Conservation (phyloP, 2,797 vertebrate species). For the Gobio occitaniae region DNA sequence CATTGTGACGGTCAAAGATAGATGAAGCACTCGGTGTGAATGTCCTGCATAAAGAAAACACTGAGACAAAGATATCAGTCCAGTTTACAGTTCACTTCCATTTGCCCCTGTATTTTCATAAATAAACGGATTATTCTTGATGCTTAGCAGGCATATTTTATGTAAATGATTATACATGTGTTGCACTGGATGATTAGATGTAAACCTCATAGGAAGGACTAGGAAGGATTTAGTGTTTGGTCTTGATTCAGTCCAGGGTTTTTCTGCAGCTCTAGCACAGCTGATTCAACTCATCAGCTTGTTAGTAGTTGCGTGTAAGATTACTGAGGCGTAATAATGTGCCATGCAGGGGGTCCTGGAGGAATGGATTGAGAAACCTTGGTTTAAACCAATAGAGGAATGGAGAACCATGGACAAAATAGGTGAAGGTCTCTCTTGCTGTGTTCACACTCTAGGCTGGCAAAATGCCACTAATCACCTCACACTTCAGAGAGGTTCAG, state of each 20-base stretch:
- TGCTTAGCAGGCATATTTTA: background rate
- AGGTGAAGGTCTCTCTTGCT: background rate
- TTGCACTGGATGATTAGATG: background rate
- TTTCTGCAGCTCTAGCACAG: background rate
- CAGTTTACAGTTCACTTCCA: background rate
- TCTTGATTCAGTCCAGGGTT: background rate
- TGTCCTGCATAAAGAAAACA: slow-evolving; percentile 16
- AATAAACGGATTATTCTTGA: background rate
- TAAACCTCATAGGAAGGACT: background rate
- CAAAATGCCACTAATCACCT: slow-evolving; percentile 32
- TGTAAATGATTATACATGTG: background rate
- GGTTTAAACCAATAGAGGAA: background rate
- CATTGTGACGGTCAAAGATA: background rate
- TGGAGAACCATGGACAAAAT: background rate
- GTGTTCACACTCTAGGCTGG: slow-evolving; percentile 30
- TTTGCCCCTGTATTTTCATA: background rate
- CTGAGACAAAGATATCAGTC: background rate
- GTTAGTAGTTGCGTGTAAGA: background rate
- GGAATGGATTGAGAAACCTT: background rate
- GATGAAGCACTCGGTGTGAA: background rate
- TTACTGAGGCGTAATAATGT: background rate
- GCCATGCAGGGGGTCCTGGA: background rate
- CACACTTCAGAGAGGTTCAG: slow-evolving; percentile 29
- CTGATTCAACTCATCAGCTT: slow-evolving; percentile 4
- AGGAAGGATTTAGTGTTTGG: background rate